Evolutionary conservation across 2,797 vertebrate genomes (phyloP).

Genomic region (Microhierax caerulescens): DNA sequence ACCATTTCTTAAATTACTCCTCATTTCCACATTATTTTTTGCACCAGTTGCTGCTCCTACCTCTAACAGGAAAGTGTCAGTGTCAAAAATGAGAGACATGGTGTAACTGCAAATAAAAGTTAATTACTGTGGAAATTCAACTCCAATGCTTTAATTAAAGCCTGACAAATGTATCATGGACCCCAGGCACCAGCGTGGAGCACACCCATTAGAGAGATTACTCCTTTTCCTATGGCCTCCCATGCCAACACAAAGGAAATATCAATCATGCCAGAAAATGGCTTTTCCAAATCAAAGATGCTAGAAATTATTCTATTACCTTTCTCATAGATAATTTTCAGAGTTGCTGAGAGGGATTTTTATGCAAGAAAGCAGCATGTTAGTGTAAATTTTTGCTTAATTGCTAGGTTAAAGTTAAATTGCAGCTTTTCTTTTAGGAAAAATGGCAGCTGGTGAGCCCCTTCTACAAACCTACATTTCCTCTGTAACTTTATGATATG

Average conservation of each 20-base stretch:
- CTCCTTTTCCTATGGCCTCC: slow-evolving; percentile 33
- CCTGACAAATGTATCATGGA: slow-evolving; percentile 56
- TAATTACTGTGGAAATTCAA: slow-evolving; percentile 67
- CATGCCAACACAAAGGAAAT: slow-evolving; percentile 59
- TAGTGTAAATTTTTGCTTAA: slow-evolving; percentile 49
- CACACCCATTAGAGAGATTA: slow-evolving; percentile 58
- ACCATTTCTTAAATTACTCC: background rate
- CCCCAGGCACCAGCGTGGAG: slow-evolving; percentile 24
- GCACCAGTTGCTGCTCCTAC: background rate
- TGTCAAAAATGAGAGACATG: slow-evolving; percentile 48
- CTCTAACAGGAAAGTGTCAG: background rate
- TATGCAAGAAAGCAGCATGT: slow-evolving; percentile 26
- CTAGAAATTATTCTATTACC: slow-evolving; percentile 59
- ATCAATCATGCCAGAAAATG: slow-evolving; percentile 50
- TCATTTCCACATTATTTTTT: background rate
- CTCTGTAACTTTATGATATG: background rate
- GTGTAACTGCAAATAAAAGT: slow-evolving; percentile 54
- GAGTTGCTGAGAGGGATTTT: slow-evolving; percentile 32
- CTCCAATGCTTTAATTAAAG: slow-evolving; percentile 63
- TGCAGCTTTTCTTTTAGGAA: slow-evolving; percentile 38
- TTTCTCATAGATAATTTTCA: slow-evolving; percentile 5
- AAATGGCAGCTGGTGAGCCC: slow-evolving; percentile 30
- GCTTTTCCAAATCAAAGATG: slow-evolving; percentile 50
- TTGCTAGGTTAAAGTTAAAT: slow-evolving; percentile 58
- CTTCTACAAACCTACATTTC: background rate